These are phyloP conservation scores for Leptobrachium ailaonicum DNA, from an alignment of 2,113 vertebrate genomes.

Conservation along the genomic window DNA sequence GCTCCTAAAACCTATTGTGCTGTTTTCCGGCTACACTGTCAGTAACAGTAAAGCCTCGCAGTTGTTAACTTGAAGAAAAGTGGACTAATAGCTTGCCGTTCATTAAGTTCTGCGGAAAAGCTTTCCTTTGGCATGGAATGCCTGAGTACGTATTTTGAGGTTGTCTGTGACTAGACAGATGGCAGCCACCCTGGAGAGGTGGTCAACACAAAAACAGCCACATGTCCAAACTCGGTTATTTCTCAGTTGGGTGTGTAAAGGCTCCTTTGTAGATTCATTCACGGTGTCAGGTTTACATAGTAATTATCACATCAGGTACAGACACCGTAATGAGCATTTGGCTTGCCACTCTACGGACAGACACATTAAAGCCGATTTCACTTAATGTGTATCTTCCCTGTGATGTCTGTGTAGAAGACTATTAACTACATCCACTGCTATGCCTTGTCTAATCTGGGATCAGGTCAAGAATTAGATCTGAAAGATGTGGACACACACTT, in stretches of 20 bases:
- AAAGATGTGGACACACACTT: constrained; percentile 3
- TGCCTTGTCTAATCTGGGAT: background rate
- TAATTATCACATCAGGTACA: constrained; percentile 35
- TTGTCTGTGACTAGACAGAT: constrained; percentile 39
- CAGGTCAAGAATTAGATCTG: background rate
- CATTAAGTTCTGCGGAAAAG: background rate
- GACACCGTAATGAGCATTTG: background rate
- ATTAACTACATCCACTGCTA: background rate
- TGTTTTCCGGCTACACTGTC: too few species aligned
- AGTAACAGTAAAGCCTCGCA: too few species aligned
- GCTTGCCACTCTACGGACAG: background rate
- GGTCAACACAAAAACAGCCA: constrained; percentile 40
- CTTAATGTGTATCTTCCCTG: background rate
- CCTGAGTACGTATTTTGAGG: constrained; percentile 9
- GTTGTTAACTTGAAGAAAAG: background rate
- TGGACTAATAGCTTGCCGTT: background rate
- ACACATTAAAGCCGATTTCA: background rate
- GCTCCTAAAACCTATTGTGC: too few species aligned
- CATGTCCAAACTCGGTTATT: constrained; percentile 38
- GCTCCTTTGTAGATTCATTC: constrained; percentile 34
- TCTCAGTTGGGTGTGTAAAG: constrained; percentile 26
- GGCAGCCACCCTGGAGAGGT: constrained; percentile 41
- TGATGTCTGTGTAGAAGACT: background rate
- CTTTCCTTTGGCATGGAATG: background rate
- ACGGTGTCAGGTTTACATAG: constrained; percentile 27